Conservation (phyloP, 2,888 invertebrate genomes). For the Torymus texanus region DNA sequence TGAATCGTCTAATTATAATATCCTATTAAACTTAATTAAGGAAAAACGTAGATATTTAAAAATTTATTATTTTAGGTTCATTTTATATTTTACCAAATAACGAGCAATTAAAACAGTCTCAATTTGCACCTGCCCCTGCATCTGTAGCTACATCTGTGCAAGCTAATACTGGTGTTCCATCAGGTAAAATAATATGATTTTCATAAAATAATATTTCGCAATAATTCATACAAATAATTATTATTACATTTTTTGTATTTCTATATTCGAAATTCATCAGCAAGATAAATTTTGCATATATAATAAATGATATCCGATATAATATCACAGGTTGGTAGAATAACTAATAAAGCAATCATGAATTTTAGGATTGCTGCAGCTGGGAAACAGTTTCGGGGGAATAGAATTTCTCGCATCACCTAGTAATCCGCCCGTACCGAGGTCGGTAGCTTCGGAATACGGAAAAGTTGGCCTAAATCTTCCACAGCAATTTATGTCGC, state of each 20-base stretch:
- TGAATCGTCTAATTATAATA: too few species aligned
- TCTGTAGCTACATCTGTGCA: not conserved
- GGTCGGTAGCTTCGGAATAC: slow-evolving; percentile 61
- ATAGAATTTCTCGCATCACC: slow-evolving; percentile 66
- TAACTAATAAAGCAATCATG: slow-evolving; percentile 33
- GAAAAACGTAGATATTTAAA: not conserved
- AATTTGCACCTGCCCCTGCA: too few species aligned
- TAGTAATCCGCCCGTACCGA: slow-evolving; percentile 60
- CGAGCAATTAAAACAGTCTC: slow-evolving; percentile 9
- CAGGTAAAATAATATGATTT: slow-evolving; percentile 13
- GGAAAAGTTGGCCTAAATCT: slow-evolving; percentile 65
- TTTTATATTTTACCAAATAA: slow-evolving; percentile 37
- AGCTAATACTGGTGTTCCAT: slow-evolving; percentile 3
- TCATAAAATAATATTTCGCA: not conserved
- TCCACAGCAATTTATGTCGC: slow-evolving; percentile 62
- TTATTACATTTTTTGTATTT: too few species aligned
- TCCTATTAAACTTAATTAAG: too few species aligned
- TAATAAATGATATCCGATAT: too few species aligned
- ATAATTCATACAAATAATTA: too few species aligned
- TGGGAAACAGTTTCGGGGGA: slow-evolving; percentile 65
- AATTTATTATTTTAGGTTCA: slow-evolving; percentile 38
- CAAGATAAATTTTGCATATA: too few species aligned
- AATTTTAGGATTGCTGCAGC: slow-evolving; percentile 64
- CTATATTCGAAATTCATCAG: too few species aligned
- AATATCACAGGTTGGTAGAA: not conserved